These are phyloP conservation scores for Caretta caretta DNA, from an alignment of 2,113 vertebrate species.

Conservation along the genomic window DNA sequence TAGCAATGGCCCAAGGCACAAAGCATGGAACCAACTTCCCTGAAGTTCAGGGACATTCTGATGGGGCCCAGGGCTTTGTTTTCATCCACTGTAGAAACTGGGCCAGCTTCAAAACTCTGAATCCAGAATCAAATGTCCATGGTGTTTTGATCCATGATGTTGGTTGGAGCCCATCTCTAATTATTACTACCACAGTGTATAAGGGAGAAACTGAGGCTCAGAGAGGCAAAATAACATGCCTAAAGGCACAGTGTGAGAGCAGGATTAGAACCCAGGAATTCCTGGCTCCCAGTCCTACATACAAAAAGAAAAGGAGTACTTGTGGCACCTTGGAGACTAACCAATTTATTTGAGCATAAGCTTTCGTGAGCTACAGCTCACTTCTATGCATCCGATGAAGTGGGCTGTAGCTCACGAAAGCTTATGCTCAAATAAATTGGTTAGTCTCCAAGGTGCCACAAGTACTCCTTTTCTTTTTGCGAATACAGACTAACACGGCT, in stretches of 20 bases:
- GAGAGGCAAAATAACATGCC: neutral
- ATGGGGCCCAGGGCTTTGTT: neutral
- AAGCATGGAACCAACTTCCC: neutral
- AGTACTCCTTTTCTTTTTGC: too few species aligned
- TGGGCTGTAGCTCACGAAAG: too few species aligned
- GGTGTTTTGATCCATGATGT: accelerated
- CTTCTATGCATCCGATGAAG: too few species aligned
- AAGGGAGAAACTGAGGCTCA: neutral
- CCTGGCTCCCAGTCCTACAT: neutral
- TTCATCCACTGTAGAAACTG: accelerated
- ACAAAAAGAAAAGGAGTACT: too few species aligned
- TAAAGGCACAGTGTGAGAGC: neutral
- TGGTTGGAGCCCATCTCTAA: accelerated
- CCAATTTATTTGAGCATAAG: too few species aligned
- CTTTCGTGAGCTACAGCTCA: too few species aligned
- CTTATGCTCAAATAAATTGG: too few species aligned
- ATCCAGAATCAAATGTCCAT: neutral
- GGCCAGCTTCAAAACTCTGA: neutral
- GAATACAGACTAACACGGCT: too few species aligned
- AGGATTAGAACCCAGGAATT: neutral
- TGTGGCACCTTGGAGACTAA: too few species aligned
- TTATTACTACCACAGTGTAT: neutral
- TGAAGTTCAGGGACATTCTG: neutral
- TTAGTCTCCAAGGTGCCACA: too few species aligned
- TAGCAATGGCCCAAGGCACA: neutral